A percentile compares a stretch with the other conserved stretches of the same genome.
phyloP scores from a whole-genome alignment of 2,797 vertebrate genomes.

The Morus bassanus region DNA sequence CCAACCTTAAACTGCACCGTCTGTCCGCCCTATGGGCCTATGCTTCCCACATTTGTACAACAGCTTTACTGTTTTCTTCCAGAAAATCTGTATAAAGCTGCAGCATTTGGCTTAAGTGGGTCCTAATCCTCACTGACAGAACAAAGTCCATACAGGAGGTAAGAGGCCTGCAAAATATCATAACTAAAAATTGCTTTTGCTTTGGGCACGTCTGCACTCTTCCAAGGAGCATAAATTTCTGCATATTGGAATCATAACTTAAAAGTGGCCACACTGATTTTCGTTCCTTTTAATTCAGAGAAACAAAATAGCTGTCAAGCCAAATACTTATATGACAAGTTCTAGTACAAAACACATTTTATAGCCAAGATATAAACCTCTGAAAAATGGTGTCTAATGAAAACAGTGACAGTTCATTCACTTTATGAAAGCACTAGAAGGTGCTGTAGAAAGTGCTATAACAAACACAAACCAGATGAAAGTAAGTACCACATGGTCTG shows the following conservation, averaged over 20 bases:
- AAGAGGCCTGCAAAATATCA: constrained; percentile 10
- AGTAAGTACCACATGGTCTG: neutral
- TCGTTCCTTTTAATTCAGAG: neutral
- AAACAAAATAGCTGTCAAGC: constrained; percentile 14
- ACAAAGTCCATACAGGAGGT: neutral
- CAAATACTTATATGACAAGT: neutral
- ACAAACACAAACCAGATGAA: constrained; percentile 8
- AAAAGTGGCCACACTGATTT: neutral
- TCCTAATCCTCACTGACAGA: constrained; percentile 7
- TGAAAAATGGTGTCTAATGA: constrained; percentile 23
- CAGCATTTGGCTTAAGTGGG: neutral
- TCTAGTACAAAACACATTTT: neutral
- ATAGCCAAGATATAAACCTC: neutral
- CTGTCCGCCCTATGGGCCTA: neutral
- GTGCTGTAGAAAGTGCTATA: neutral
- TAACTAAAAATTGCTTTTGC: constrained; percentile 8
- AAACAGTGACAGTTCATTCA: constrained; percentile 22
- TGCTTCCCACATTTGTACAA: neutral
- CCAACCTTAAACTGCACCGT: neutral
- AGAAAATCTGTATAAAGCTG: neutral
- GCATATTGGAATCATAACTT: neutral
- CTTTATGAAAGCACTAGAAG: neutral
- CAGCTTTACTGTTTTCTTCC: neutral
- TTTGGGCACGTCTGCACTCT: neutral
- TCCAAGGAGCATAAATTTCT: neutral